Base-by-base conservation (phyloP, 64 coral and sea anemone genomes). In the Dendrophyllia cribrosa region DNA sequence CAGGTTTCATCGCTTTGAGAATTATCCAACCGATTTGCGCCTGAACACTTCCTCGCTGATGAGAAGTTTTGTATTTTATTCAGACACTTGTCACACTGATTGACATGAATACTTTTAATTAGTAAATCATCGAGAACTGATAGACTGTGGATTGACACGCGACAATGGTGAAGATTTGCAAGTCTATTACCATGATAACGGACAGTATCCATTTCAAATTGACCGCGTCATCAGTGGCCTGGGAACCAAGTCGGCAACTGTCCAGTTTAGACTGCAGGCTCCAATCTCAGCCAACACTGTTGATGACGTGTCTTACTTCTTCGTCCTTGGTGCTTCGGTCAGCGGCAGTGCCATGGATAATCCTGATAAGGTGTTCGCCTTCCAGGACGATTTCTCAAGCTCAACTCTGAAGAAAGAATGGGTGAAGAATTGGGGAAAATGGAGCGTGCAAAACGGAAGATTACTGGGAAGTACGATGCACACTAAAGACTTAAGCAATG, bases 381-480 rank as follows among this genome's bases (percentile, higher is more conserved):
- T 91, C 12, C 60, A 83, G 9, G 89, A 91, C 15, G 89, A 83
- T 58, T 91, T 91, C 25, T 73, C 89, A 4, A 81, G 77, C 59
- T 7, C 55, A 14, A 60, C 70, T 15, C 59, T 91, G 55, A 68
- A 22, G 34, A 60, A 66, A n/a, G 59, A 81, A 59, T 91, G 89
- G 89, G 60, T 58, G 56, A 82, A 82, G 53, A 55, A 55, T 10
- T 91, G 89, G 89, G 89, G 89, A 15, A 48, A 88, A 55, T 93
- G 91, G 91, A 79, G 55, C 5, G 83, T 93, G 11, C 51, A 78
- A 19, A 93, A 93, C 17, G 91, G 91, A 25, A 11, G 21, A 21
- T 7, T 93, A 11, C 60, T 71, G 47, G 91, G 91, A 52, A 76
- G 59, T n/a, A 93, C 91, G 26, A 81, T 66, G 14, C 59, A 43